phyloP scores from a whole-genome alignment of 2,888 invertebrate species.

The Sylvicola cinctus region DNA sequence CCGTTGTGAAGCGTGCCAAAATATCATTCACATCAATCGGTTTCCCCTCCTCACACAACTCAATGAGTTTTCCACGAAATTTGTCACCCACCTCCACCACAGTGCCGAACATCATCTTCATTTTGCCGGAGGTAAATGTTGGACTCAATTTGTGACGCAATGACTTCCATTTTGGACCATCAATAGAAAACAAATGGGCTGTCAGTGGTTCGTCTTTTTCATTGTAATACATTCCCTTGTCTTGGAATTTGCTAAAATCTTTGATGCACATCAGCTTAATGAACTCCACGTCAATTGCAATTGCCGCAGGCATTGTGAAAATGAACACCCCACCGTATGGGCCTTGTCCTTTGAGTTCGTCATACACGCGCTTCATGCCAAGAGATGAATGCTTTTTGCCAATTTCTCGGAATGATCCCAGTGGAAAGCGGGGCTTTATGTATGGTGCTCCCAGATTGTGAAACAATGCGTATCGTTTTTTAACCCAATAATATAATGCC shows the following conservation, averaged over 20 bases:
- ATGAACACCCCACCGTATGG: too few species aligned
- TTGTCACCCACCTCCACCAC: constrained; percentile 12
- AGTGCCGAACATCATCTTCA: constrained; percentile 14
- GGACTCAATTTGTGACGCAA: constrained; percentile 8
- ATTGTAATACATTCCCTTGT: constrained; percentile 9
- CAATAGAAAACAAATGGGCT: constrained; percentile 8
- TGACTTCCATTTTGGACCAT: constrained; percentile 8
- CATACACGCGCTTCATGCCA: too few species aligned
- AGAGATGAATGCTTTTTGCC: too few species aligned
- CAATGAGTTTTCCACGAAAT: constrained; percentile 5
- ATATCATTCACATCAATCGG: constrained; percentile 8
- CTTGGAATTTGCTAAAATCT: constrained; percentile 8
- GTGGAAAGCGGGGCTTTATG: too few species aligned
- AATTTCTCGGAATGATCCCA: too few species aligned
- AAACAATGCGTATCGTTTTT: too few species aligned
- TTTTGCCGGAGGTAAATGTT: constrained; percentile 11
- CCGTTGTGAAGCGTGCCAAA: constrained; percentile 8
- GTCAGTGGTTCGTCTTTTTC: constrained; percentile 8
- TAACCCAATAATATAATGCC: too few species aligned
- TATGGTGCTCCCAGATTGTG: too few species aligned
- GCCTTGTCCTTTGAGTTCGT: too few species aligned
- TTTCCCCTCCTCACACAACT: background rate
- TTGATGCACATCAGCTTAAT: constrained; percentile 7
- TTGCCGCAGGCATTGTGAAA: too few species aligned
- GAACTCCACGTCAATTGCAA: constrained; percentile 7